Conservation (phyloP, 2,888 invertebrate genomes). For the Prosapia bicincta region DNA sequence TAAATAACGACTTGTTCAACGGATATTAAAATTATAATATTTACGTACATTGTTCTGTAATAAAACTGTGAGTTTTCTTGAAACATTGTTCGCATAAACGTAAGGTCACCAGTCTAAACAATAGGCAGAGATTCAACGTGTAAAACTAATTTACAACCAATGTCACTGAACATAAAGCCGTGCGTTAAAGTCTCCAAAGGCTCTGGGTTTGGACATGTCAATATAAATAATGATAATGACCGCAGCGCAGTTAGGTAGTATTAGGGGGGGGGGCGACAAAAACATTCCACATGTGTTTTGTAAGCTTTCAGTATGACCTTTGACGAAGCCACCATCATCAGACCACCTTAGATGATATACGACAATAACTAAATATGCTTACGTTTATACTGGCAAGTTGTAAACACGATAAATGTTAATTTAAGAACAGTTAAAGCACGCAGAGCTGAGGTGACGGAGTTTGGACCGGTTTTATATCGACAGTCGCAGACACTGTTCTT, state of each 20-base stretch:
- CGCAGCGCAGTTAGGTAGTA: not conserved
- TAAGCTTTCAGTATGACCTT: not conserved
- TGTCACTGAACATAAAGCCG: no score
- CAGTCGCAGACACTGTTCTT: not conserved
- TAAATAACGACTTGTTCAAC: no score
- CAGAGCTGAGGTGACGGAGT: not conserved
- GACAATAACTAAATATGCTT: not conserved
- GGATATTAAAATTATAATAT: no score
- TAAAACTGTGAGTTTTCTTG: no score
- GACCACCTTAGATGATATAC: not conserved
- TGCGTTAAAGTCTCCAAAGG: not conserved
- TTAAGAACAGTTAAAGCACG: not conserved
- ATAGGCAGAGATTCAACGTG: no score
- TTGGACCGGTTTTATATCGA: not conserved
- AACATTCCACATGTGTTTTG: slow-evolving; percentile 2
- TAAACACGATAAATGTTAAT: not conserved
- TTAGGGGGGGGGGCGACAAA: not conserved
- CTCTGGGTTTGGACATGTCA: not conserved
- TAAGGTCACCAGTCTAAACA: no score
- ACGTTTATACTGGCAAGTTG: not conserved
- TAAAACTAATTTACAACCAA: no score
- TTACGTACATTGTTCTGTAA: no score
- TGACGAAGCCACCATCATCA: not conserved
- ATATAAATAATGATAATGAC: not conserved
- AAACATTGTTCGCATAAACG: no score